Conservation (phyloP, 2,113 vertebrate genomes). For the Suricata suricatta region DNA sequence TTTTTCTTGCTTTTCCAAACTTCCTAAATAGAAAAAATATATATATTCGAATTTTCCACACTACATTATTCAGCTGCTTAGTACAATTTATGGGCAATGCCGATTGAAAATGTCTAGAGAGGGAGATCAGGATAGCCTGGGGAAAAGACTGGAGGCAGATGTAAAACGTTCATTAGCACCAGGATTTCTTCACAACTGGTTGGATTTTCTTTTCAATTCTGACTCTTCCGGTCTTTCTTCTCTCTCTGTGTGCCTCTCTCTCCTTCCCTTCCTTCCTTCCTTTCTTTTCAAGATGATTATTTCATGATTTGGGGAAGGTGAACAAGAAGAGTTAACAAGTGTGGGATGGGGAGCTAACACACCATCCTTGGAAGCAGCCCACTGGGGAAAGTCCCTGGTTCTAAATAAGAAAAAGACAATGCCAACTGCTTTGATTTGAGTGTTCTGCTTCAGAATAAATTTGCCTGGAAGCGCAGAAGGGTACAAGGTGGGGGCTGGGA, state of each 20-base stretch:
- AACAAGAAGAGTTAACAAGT: background rate
- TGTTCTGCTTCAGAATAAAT: slow-evolving; percentile 35
- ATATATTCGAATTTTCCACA: background rate
- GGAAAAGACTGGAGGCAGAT: slow-evolving; percentile 48
- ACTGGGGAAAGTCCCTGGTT: background rate
- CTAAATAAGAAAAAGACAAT: slow-evolving; percentile 47
- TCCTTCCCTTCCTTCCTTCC: background rate
- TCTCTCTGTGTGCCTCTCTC: background rate
- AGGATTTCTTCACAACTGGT: slow-evolving; percentile 18
- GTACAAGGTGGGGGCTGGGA: background rate
- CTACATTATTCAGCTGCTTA: slow-evolving; percentile 50
- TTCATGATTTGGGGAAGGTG: slow-evolving; percentile 8
- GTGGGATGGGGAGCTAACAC: background rate
- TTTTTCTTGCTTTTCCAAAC: slow-evolving; percentile 5
- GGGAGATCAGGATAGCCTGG: background rate
- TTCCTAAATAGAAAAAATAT: background rate
- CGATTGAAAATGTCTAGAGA: slow-evolving; percentile 53
- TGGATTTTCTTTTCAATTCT: slow-evolving; percentile 39
- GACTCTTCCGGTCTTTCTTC: background rate
- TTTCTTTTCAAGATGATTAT: background rate
- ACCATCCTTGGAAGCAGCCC: background rate
- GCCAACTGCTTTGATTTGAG: slow-evolving; percentile 36
- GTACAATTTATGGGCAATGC: background rate
- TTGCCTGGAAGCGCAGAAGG: background rate
- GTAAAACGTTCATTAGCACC: slow-evolving; percentile 63